These are phyloP conservation scores for Pocota personata DNA, from an alignment of 2,888 invertebrate species.

Conservation along the genomic window DNA sequence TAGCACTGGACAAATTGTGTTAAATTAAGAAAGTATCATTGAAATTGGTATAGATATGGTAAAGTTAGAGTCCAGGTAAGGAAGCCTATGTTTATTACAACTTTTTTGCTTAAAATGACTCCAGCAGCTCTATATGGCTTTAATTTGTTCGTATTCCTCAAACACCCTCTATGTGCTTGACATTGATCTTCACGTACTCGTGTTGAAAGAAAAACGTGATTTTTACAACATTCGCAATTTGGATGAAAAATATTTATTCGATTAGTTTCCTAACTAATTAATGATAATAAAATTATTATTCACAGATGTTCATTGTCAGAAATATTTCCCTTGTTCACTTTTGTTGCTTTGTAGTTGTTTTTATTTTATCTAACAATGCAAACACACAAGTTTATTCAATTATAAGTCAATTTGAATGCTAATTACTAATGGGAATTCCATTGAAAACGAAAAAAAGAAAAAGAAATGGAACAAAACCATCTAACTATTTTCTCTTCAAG, in stretches of 20 bases:
- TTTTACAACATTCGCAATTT: not conserved
- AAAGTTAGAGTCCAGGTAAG: no score
- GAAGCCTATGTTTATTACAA: no score
- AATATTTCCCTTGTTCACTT: not conserved
- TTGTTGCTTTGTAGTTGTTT: not conserved
- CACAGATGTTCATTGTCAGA: not conserved
- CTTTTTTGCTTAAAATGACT: no score
- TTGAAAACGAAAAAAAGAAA: not conserved
- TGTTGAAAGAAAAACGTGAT: not conserved
- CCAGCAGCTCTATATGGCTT: no score
- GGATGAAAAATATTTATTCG: not conserved
- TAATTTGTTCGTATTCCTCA: no score
- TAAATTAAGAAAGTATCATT: no score
- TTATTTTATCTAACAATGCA: not conserved
- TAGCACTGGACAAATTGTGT: no score
- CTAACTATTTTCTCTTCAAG: not conserved
- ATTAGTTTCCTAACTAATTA: not conserved
- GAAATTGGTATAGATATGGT: no score
- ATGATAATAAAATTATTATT: not conserved
- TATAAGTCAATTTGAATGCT: not conserved
- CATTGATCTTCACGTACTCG: not conserved
- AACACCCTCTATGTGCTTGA: not conserved
- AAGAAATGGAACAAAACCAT: not conserved
- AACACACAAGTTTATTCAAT: not conserved
- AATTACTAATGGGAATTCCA: not conserved